Evolutionary conservation across 2,888 invertebrate species (phyloP).

Genomic region (Aphodius granarius): DNA sequence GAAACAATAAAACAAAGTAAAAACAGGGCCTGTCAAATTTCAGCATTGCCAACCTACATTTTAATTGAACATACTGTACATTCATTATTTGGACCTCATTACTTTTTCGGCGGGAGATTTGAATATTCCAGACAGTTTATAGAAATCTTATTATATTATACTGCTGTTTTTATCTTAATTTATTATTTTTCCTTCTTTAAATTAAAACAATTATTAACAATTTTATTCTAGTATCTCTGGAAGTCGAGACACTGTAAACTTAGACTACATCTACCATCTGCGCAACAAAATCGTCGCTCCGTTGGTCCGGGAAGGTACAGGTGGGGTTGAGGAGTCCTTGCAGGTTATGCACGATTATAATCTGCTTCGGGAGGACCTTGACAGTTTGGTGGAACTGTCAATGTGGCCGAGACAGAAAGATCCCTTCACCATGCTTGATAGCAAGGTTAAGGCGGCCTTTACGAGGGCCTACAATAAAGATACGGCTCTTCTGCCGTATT

Average conservation of each 20-base stretch:
- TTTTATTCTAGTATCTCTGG: slow-evolving; percentile 69
- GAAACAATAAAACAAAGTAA: no score
- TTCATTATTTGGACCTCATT: no score
- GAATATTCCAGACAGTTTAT: no score
- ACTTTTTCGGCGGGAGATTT: no score
- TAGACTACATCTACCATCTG: slow-evolving; percentile 86
- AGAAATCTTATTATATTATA: no score
- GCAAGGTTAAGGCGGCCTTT: slow-evolving; percentile 89
- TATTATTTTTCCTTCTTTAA: not conserved
- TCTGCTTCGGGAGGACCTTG: slow-evolving; percentile 88
- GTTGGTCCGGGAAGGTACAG: slow-evolving; percentile 66
- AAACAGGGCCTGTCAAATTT: no score
- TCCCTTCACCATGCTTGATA: slow-evolving; percentile 74
- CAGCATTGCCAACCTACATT: no score
- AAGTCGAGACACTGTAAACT: slow-evolving; percentile 77
- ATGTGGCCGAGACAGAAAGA: slow-evolving; percentile 81
- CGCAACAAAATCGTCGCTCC: slow-evolving; percentile 77
- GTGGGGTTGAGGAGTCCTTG: slow-evolving; percentile 74
- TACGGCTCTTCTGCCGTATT: slow-evolving; percentile 76
- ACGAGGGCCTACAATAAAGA: slow-evolving; percentile 92
- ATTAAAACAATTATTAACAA: not conserved
- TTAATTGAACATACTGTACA: no score
- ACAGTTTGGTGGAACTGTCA: slow-evolving; percentile 82
- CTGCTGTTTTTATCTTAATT: not conserved
- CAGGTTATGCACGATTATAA: slow-evolving; percentile 81